phyloP scores from a whole-genome alignment of 2,113 vertebrate species.

The Nothocercus julius region DNA sequence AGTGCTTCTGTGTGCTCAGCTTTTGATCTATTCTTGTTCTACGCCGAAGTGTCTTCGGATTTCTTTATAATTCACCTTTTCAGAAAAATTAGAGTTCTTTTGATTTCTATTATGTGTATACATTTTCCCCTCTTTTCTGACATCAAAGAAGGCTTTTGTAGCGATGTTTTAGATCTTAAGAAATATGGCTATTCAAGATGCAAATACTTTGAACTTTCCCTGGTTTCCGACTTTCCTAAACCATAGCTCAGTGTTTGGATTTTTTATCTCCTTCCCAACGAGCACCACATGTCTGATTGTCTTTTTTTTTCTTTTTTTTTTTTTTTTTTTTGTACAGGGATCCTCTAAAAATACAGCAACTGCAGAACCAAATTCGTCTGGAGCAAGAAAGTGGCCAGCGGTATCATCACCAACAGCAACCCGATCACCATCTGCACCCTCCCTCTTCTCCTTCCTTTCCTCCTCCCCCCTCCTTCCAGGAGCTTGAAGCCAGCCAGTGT shows the following conservation, averaged over 20 bases:
- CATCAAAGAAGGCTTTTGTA: background rate
- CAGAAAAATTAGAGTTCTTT: background rate
- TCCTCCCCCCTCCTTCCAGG: conserved; percentile 91
- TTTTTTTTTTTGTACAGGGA: conserved; percentile 80
- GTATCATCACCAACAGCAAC: conserved; percentile 72
- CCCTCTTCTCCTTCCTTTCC: conserved; percentile 88
- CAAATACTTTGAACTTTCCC: background rate
- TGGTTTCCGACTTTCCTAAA: background rate
- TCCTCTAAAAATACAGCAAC: conserved; percentile 89
- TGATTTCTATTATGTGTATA: background rate
- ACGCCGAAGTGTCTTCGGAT: background rate
- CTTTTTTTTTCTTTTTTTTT: conserved; percentile 1
- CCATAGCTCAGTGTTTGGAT: background rate
- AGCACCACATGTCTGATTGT: conserved; percentile 1
- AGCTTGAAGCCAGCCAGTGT: conserved; percentile 82
- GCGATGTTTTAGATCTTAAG: background rate
- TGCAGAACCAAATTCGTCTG: conserved; percentile 91
- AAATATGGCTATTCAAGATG: background rate
- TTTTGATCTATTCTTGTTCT: background rate
- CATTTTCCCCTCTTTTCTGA: background rate
- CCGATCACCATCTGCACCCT: conserved; percentile 63
- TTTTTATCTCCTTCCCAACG: background rate
- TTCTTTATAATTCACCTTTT: background rate
- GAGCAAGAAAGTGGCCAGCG: conserved; percentile 87
- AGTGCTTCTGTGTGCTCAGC: background rate